A percentile compares a stretch with the other conserved stretches of the same genome.
These are phyloP conservation scores for Spinibarbus caldwelli DNA, from an alignment of 2,797 vertebrate genomes.

Conservation along the genomic window DNA sequence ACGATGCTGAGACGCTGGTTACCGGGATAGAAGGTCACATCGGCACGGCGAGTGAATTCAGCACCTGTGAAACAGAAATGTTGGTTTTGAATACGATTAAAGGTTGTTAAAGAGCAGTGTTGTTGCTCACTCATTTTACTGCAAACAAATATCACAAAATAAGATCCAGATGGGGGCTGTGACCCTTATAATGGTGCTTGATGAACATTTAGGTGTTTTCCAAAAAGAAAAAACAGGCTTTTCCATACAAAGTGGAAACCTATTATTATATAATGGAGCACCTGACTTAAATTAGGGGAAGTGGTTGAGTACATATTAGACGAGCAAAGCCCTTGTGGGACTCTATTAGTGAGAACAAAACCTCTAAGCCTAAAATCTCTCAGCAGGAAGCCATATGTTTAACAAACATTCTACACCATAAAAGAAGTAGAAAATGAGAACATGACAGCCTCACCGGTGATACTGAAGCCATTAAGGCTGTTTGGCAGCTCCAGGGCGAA, in stretches of 20 bases:
- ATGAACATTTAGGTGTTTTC: conserved; percentile 44
- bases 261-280: conserved; percentile 55
- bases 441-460: conserved; percentile 80
- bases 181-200: conserved; percentile 35
- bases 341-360: conserved; percentile 51
- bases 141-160: conserved; percentile 34
- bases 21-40: conserved; percentile 87
- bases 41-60: conserved; percentile 84
- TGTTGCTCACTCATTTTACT: conserved; percentile 2
- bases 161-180: conserved; percentile 48
- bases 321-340: conserved; percentile 65
- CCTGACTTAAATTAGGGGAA: conserved; percentile 72
- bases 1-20: conserved; percentile 83
- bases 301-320: conserved; percentile 47
- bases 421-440: conserved; percentile 42
- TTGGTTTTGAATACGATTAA: not conserved
- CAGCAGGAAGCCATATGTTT: conserved; percentile 52
- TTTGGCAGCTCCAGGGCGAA: conserved; percentile 91
- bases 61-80: conserved; percentile 78
- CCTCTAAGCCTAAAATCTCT: conserved; percentile 30
- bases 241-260: conserved; percentile 43
- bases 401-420: conserved; percentile 58
- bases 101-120: not conserved
- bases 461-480: conserved; percentile 88
- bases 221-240: not conserved